Evolutionary conservation across 2,888 invertebrate species (phyloP), one percentile per base, ranked within the genome.

Genomic region (Synanthedon tipuliformis): DNA sequence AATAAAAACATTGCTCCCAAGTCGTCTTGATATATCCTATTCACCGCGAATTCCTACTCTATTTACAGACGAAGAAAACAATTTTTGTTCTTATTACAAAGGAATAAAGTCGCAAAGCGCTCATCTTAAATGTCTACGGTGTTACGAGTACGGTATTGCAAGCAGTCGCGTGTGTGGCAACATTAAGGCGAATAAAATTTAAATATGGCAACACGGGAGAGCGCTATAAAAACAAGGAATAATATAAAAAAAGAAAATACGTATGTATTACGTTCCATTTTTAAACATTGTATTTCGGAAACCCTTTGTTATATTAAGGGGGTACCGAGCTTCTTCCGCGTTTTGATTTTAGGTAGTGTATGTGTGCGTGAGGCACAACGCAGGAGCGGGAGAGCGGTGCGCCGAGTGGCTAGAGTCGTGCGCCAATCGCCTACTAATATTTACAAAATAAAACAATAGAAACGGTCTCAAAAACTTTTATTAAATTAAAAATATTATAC

Each of bases 101-200:
- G 23, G 0, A 0, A 54, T 68, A 79, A 49, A 49, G 49, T 16
- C 18, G 8, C 45, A 45, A 45, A n/a, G 2, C 45, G 45, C 15
- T 8, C 15, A 45, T 13, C 45, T 3, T 15, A 57, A 23, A 3
- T 34, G 8, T 53, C 74, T 63, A 75, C 60, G 59, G 66, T 63
- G 68, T 75, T 75, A 75, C 76, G 75, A 75, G 75, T 77, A 82
- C 82, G 75, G 75, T 78, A 82, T 83, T 81, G 83, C 79, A 73
- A 76, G 75, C 75, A 78, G 73, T 75, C 72, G 75, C 78, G 81
- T 80, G 79, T 84, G 83, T 82, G 85, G 84, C 74, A 77, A 84
- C 84, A 84, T 85, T 86, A 85, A 84, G 84, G 81, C 78, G 71
- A 81, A 85, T 84, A 85, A 85, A 84, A 86, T 85, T 86, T 85